Evolutionary conservation across 2,888 invertebrate species (phyloP).

Genomic region (Palloptera scutellata): DNA sequence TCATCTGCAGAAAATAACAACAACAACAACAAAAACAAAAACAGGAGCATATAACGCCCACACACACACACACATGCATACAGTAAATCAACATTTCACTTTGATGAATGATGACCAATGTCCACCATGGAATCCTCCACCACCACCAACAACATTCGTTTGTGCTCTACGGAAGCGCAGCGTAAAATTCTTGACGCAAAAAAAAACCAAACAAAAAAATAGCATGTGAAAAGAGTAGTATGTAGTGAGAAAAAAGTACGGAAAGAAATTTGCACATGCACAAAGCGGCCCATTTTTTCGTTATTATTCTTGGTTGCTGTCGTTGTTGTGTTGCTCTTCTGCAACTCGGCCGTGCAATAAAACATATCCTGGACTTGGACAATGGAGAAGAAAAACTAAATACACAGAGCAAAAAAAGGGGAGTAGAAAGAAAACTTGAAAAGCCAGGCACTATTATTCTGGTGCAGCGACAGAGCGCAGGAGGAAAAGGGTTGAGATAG

Average conservation of each 20-base stretch:
- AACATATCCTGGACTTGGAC: too few species aligned
- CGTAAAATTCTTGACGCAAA: not conserved
- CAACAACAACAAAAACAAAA: constrained; percentile 12
- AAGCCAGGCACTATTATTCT: too few species aligned
- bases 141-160: constrained; percentile 4
- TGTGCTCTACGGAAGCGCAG: not conserved
- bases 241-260: too few species aligned
- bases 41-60: constrained; percentile 20
- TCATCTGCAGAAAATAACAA: constrained; percentile 24
- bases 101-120: constrained; percentile 61
- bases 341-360: constrained; percentile 10
- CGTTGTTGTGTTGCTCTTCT: constrained; percentile 22
- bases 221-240: too few species aligned
- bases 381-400: too few species aligned
- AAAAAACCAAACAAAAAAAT: too few species aligned
- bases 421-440: too few species aligned
- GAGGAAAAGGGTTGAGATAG: too few species aligned
- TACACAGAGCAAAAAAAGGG: too few species aligned
- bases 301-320: not conserved
- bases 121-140: constrained; percentile 17
- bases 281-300: constrained; percentile 31
- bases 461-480: too few species aligned
- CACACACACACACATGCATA: constrained; percentile 34
- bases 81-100: constrained; percentile 60
- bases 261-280: constrained; percentile 37